Conservation (phyloP, 37 sponge, comb jelly and placozoan genomes). For the Geodia barretti region DNA sequence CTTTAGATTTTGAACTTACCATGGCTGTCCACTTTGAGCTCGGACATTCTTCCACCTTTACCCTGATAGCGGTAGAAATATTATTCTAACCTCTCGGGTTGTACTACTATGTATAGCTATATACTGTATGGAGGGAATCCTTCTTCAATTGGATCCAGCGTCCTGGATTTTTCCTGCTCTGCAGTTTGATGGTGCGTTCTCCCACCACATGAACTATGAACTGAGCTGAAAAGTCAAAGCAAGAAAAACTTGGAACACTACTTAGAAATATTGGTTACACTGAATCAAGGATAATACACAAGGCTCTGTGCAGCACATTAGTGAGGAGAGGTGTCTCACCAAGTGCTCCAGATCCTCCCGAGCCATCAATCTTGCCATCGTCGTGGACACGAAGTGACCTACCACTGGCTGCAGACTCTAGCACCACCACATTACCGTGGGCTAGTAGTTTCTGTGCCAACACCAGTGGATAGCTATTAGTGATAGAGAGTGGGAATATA, state of each 20-base stretch:
- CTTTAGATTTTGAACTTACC: neutral
- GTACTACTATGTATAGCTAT: too few species aligned
- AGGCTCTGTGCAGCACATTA: too few species aligned
- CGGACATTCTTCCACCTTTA: neutral
- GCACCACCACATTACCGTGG: neutral
- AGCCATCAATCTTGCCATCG: neutral
- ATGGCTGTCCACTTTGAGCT: neutral
- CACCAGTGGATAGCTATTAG: neutral
- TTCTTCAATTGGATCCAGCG: constrained; percentile 46
- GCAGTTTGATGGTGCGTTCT: constrained; percentile 48
- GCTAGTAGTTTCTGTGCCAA: neutral
- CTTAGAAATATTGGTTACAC: too few species aligned
- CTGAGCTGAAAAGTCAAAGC: too few species aligned
- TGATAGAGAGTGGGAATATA: neutral
- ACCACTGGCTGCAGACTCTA: neutral
- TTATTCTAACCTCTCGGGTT: too few species aligned
- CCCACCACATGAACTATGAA: constrained; percentile 54
- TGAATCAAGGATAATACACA: too few species aligned
- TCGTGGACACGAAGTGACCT: neutral
- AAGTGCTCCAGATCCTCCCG: constrained; percentile 4
- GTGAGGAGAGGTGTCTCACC: neutral
- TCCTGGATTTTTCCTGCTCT: constrained; percentile 31
- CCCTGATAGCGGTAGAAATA: too few species aligned
- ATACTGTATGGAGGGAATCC: too few species aligned
- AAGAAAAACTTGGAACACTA: too few species aligned